These are phyloP conservation scores for Nothoprocta perdicaria DNA, from an alignment of 2,113 vertebrate genomes.

Conservation along the genomic window DNA sequence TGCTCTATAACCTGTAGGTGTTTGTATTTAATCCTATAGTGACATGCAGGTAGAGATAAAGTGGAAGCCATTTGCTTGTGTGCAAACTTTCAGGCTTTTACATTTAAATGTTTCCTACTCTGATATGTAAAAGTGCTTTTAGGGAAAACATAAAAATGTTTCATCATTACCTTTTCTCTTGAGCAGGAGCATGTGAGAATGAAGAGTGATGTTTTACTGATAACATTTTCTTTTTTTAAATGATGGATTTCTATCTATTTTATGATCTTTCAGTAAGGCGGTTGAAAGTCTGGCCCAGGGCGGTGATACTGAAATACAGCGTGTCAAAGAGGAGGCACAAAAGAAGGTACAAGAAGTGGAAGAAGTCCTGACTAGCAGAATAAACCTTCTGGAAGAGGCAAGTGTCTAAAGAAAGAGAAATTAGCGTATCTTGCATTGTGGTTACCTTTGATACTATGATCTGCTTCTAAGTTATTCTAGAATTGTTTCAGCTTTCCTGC, in stretches of 20 bases:
- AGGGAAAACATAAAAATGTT: not conserved
- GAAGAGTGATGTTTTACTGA: no score
- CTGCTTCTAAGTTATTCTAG: rapidly evolving
- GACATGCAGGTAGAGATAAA: not conserved
- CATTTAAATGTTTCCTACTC: not conserved
- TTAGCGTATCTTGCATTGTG: not conserved
- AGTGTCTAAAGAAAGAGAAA: not conserved
- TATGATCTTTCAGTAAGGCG: conserved; percentile 82
- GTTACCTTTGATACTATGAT: not conserved
- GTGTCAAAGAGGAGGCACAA: conserved; percentile 80
- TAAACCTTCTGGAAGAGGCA: conserved; percentile 85
- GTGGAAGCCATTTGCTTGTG: not conserved
- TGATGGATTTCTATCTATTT: not conserved
- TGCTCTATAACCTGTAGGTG: not conserved
- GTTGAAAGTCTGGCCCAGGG: conserved; percentile 90
- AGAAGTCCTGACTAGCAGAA: conserved; percentile 76
- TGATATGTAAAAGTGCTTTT: not conserved
- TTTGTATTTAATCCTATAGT: not conserved
- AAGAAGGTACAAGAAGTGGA: conserved; percentile 84
- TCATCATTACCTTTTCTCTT: not conserved
- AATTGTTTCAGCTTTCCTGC: not conserved
- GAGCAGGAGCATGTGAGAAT: not conserved
- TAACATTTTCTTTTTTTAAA: not conserved
- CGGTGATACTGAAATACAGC: conserved; percentile 82
- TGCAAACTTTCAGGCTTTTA: not conserved